Percentiles rank a stretch among this genome's conserved stretches.
Evolutionary conservation across 2,797 vertebrate genomes (phyloP).

Genomic region (Notoglanidium macrostoma): DNA sequence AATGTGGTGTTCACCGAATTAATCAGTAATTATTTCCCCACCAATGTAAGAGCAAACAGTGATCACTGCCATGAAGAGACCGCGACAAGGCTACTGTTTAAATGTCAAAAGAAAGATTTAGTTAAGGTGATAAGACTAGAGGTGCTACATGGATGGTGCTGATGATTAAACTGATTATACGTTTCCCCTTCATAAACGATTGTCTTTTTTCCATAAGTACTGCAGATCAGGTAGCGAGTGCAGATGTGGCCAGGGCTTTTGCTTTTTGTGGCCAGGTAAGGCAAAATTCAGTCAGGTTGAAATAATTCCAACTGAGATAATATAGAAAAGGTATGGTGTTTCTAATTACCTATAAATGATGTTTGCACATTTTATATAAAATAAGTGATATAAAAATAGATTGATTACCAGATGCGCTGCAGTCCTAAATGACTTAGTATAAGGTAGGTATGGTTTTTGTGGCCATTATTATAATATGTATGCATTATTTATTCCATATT

Average conservation of each 20-base stretch:
- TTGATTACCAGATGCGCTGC: neutral
- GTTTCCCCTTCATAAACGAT: neutral
- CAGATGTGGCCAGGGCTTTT: neutral
- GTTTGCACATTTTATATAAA: neutral
- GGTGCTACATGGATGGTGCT: neutral
- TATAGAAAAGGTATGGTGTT: neutral
- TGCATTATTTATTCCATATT: neutral
- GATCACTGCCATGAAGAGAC: neutral
- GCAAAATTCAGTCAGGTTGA: neutral
- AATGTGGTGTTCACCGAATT: neutral
- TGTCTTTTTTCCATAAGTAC: neutral
- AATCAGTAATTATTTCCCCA: neutral
- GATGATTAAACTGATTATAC: neutral
- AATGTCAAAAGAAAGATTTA: neutral
- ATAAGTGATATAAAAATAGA: neutral
- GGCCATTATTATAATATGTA: neutral
- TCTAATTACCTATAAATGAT: neutral
- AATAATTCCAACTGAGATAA: neutral
- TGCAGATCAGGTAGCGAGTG: neutral
- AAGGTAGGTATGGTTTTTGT: neutral
- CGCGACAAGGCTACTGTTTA: neutral
- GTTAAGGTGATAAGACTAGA: neutral
- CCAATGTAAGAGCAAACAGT: neutral
- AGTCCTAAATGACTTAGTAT: neutral
- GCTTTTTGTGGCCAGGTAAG: neutral